These are phyloP conservation scores for Amniataba percoides DNA, from an alignment of 2,797 vertebrate genomes.

Conservation along the genomic window DNA sequence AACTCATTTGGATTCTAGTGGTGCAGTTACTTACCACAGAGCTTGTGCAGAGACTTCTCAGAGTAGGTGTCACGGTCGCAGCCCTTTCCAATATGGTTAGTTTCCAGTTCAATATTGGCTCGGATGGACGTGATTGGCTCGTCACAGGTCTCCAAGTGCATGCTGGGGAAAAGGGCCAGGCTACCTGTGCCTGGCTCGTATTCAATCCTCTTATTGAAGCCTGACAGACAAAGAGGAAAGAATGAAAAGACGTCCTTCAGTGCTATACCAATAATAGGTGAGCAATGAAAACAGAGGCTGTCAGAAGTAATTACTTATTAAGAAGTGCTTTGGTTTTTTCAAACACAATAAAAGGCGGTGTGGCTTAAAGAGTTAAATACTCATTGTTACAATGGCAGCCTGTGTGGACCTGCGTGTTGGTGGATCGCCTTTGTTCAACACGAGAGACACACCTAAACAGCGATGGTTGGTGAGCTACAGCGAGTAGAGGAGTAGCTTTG, in stretches of 20 bases:
- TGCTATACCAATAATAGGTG: conserved; percentile 14
- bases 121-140: conserved; percentile 92
- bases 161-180: conserved; percentile 92
- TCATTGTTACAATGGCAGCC: conserved; percentile 4
- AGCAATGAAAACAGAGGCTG: conserved; percentile 20
- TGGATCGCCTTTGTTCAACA: conserved; percentile 23
- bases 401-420: conserved; percentile 17
- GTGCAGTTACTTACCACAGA: conserved; percentile 89
- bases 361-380: conserved; percentile 43
- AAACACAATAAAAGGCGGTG: conserved; percentile 15
- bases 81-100: conserved; percentile 97
- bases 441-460: conserved; percentile 40
- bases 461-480: background rate
- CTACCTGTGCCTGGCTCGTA: conserved; percentile 97
- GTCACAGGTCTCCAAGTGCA: conserved; percentile 95
- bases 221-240: conserved; percentile 74
- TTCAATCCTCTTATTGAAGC: conserved; percentile 95
- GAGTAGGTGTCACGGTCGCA: conserved; percentile 98
- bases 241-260: conserved; percentile 44
- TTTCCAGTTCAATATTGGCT: conserved; percentile 93
- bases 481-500: conserved; percentile 17
- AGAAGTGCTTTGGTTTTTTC: conserved; percentile 31
- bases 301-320: conserved; percentile 47
- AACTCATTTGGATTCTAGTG: background rate
- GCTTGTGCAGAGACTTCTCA: conserved; percentile 95